Evolutionary conservation across 2,888 invertebrate genomes (phyloP).

Genomic region (Furcula furcula): DNA sequence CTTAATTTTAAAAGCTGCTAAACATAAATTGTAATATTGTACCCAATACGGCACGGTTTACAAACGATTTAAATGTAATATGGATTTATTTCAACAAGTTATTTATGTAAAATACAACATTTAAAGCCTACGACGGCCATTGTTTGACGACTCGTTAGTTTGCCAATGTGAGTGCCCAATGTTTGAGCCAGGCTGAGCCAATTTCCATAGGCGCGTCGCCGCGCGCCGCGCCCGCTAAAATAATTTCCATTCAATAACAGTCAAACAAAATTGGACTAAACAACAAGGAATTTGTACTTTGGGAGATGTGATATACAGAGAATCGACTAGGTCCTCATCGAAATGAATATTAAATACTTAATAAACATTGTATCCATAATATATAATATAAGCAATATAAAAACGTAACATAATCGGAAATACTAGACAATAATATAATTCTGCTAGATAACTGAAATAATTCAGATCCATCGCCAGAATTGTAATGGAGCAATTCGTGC

Average conservation of each 20-base stretch:
- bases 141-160: constrained; percentile 17
- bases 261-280: constrained; percentile 83
- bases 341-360: constrained; percentile 80
- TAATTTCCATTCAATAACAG: constrained; percentile 80
- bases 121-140: constrained; percentile 21
- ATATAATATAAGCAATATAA: constrained; percentile 81
- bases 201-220: constrained; percentile 28
- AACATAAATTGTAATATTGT: constrained; percentile 56
- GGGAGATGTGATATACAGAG: constrained; percentile 82
- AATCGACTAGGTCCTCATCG: constrained; percentile 82
- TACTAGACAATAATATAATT: constrained; percentile 80
- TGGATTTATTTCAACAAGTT: constrained; percentile 52
- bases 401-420: constrained; percentile 80
- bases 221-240: constrained; percentile 52
- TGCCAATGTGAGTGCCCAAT: constrained; percentile 23
- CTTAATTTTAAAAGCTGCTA: constrained; percentile 74
- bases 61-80: constrained; percentile 45
- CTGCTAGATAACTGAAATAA: constrained; percentile 80
- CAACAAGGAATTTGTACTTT: constrained; percentile 83
- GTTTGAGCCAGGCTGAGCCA: constrained; percentile 29
- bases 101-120: constrained; percentile 35
- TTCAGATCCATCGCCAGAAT: constrained; percentile 59
- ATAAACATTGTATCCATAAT: constrained; percentile 79
- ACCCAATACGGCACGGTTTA: constrained; percentile 39
- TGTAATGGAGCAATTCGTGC: constrained; percentile 44